A percentile compares a stretch with the other conserved stretches of the same genome.
Conservation (phyloP, 2,113 vertebrate species). For the Chiloscyllium plagiosum region DNA sequence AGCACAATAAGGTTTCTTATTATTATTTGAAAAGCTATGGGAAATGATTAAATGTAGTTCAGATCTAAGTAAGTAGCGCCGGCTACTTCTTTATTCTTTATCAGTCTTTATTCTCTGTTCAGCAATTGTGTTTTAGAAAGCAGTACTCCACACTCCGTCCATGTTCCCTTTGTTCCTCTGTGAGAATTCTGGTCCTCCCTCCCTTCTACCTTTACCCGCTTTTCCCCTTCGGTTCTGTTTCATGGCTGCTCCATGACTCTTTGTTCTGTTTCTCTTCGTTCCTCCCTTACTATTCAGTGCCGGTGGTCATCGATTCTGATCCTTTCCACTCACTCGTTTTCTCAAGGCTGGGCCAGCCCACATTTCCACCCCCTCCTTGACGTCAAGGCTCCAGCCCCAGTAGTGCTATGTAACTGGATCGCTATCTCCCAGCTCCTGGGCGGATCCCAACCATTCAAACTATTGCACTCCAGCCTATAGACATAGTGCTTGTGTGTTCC, state of each 20-base stretch:
- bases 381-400: neutral
- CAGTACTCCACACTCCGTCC: neutral
- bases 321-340: neutral
- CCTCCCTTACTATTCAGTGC: neutral
- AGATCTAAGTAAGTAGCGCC: neutral
- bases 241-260: neutral
- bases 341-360: neutral
- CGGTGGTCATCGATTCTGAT: neutral
- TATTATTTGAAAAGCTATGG: neutral
- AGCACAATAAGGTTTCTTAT: neutral
- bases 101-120: neutral
- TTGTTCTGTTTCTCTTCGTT: neutral
- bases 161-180: neutral
- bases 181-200: neutral
- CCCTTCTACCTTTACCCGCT: no score
- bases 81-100: no score
- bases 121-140: neutral
- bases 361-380: neutral
- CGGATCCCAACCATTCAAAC: constrained; percentile 24
- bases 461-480: neutral
- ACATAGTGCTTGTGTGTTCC: neutral
- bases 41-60: neutral
- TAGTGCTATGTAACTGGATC: neutral
- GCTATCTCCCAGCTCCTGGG: neutral
- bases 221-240: neutral